Base-by-base conservation (phyloP, 2,797 vertebrate genomes). In the Betta splendens region DNA sequence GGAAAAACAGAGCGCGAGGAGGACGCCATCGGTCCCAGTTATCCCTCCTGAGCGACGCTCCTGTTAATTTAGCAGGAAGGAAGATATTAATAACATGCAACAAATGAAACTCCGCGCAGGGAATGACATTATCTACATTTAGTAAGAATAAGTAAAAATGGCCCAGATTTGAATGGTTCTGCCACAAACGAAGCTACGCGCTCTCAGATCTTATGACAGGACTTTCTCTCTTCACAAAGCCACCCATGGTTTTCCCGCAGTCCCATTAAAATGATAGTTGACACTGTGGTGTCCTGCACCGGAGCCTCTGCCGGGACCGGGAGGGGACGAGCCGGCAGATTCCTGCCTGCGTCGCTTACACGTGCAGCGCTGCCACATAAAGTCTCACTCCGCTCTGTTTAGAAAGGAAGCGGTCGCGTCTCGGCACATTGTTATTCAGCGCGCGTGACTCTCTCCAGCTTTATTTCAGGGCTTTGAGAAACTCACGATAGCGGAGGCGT, bases 251-350 rank as follows among this genome's bases (percentile, higher is more conserved):
- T 28, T 50, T 35, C 38, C 20, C 43, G 40, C 51, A 54, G n/a
- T 18, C 55, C 53, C 61, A 56, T 58, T 58, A 35, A 70, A 48
- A 48, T 61, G 23, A 64, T 74, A 40, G n/a, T n/a, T 50, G 61
- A 33, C 20, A 49, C 60, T 55, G 65, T 50, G 63, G 68, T 72
- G 69, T 67, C 51, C 54, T 35, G 70, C 68, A 56, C 50, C 28
- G 6, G 31, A 33, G 21, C 44, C 59, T 35, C 64, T 52, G 80
- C 85, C 79, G 69, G 72, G 62, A 72, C 76, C 46, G 65, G 81
- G 58, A 68, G 63, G 52, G 67, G 54, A 74, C 42, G 75, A 79
- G 80, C 62, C 69, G 80, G 79, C 59, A 64, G 77, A 77, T 84
- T 81, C 67, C 53, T 63, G 59, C 55, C 50, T 43, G 5, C 39